Evolutionary conservation across 2,888 invertebrate genomes (phyloP).

Genomic region (Patella depressa): DNA sequence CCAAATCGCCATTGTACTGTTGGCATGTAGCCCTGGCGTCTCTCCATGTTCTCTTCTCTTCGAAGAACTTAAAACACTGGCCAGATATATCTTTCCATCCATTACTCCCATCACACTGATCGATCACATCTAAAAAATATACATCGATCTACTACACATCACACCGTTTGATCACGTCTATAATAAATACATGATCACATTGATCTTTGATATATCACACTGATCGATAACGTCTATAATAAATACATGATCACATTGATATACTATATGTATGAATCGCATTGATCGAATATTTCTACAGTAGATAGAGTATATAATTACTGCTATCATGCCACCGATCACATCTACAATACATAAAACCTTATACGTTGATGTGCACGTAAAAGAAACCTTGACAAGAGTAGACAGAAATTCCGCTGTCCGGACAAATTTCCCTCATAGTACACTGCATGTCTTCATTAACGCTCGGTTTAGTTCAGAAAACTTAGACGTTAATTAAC

Average conservation of each 20-base stretch:
- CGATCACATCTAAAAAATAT: slow-evolving; percentile 39
- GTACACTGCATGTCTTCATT: too few species aligned
- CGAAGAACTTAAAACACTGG: slow-evolving; percentile 46
- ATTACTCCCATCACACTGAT: slow-evolving; percentile 45
- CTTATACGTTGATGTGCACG: too few species aligned
- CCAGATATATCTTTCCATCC: slow-evolving; percentile 47
- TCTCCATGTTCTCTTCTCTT: slow-evolving; percentile 41
- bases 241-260: too few species aligned
- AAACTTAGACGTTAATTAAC: too few species aligned
- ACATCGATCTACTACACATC: neutral
- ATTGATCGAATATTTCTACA: neutral
- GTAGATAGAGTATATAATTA: too few species aligned
- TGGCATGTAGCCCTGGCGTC: slow-evolving; percentile 46
- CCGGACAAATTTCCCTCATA: too few species aligned
- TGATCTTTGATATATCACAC: neutral
- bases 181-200: too few species aligned
- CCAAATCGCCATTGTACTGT: slow-evolving; percentile 40
- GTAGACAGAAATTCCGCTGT: too few species aligned
- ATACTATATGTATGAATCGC: neutral
- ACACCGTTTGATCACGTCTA: neutral
- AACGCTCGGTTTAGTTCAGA: too few species aligned
- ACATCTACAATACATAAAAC: neutral
- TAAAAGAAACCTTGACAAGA: too few species aligned
- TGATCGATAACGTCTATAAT: neutral
- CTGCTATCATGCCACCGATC: neutral